Conservation (phyloP, 2,113 vertebrate species). For the Campylomormyrus tamandua region DNA sequence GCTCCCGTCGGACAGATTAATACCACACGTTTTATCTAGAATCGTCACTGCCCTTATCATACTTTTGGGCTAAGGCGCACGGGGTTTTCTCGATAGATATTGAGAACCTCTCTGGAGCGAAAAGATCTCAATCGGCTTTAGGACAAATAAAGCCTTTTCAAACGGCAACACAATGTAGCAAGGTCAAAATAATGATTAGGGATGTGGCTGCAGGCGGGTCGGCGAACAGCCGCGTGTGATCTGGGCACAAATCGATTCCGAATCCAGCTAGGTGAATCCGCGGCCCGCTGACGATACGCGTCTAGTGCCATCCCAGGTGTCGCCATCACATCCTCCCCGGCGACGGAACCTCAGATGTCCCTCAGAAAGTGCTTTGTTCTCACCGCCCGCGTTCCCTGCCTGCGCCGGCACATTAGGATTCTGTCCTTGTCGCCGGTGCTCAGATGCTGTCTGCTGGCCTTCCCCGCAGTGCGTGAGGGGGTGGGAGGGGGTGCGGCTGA, state of each 20-base stretch:
- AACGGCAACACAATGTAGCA: background rate
- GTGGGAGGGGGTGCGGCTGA: background rate
- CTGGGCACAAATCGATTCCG: background rate
- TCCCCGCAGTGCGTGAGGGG: background rate
- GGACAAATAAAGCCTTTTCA: background rate
- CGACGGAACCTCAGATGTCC: background rate
- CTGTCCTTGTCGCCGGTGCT: conserved; percentile 8
- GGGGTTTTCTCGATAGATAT: background rate
- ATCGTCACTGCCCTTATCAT: background rate
- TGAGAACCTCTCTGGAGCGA: background rate
- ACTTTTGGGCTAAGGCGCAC: background rate
- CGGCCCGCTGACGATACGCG: background rate
- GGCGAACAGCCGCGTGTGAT: background rate
- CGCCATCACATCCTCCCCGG: background rate
- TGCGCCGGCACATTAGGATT: conserved; percentile 14
- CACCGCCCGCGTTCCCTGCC: background rate
- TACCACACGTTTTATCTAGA: background rate
- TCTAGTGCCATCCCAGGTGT: background rate
- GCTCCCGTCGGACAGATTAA: background rate
- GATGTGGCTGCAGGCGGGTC: background rate
- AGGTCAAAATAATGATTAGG: conserved; percentile 5
- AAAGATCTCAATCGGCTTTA: background rate
- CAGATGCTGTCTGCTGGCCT: conserved; percentile 11
- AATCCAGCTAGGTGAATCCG: background rate
- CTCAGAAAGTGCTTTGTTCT: background rate